Base-by-base conservation (phyloP, 2,888 invertebrate genomes). In the Blastobasis adustella region DNA sequence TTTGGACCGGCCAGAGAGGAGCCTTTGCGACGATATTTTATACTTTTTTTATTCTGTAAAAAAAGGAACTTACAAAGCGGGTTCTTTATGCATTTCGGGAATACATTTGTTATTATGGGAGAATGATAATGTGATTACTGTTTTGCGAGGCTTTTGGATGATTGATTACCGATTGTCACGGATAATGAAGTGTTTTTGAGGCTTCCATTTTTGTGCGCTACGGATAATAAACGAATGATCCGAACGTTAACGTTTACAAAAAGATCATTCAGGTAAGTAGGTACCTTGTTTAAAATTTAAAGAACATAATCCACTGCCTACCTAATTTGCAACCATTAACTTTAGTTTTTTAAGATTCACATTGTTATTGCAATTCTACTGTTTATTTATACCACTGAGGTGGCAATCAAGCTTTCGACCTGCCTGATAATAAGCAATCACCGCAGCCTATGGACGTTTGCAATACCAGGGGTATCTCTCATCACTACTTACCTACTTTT, bases 61-160 rank as follows among this genome's bases (percentile, higher is more conserved):
- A 65, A 61, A 79, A 78, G 76, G 23, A 76, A 64, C 57, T 63
- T 68, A 77, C 72, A 79, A 81, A 77, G 79, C 77, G 70, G 73
- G 69, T 84, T 85, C 85, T 86, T 85, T 86, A 85, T 85, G 86
- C 78, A 78, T 83, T 82, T 80, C 65, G 76, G 73, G 68, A 62
- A 75, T 78, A 76, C 83, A 79, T 87, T 85, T 82, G 82, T 84
- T 86, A 84, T 84, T 85, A 84, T 83, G 81, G 77, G 78, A 82
- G 79, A 84, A 86, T 85, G 81, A 87, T 88, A 85, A 86, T 85
- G 78, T 86, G 83, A 86, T 86, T 87, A 88, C 86, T 88, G 86
- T 88, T 87, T 88, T 86, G 87, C 84, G 79, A 81, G 79, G 67
- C 37, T 73, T 74, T 66, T 58, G 62, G 63, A 82, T 86, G 86